Base-by-base conservation (phyloP, 2,888 invertebrate species). In the Andrena trimmerana region DNA sequence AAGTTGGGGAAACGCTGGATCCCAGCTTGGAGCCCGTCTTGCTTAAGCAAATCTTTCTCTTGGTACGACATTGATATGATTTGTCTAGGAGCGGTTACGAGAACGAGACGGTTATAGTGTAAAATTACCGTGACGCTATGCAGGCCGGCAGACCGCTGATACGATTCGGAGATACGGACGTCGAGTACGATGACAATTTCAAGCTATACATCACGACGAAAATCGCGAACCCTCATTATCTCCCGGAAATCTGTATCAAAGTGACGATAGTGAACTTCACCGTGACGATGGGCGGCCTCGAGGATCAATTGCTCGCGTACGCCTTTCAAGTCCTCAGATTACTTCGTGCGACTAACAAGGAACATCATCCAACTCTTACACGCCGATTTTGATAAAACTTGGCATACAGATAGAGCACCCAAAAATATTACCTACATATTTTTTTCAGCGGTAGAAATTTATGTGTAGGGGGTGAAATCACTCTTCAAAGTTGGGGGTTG, bases 221-320 rank as follows among this genome's bases (percentile, higher is more conserved):
- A 94, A 94, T 98, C 74, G 96, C 98, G 0, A 99, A 99, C 95
- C 99, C 99, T 0, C 98, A 98, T 94, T 99, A 98, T 94, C 94
- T 98, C 83, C 99, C 99, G 0, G 98, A 99, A 94, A 96, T 98
- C 82, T 98, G 98, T 91, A 98, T 98, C 80, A 98, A 98, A 95
- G 98, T 98, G 1, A 98, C 98, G 0, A 95, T 99, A 13, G 97
- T 99, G 7, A 99, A 99, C 94, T 99, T 99, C 93, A 97, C 98
- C 71, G 98, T 99, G 50, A 98, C 98, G 0, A 96, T 97, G 0
- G 97, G 97, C 62, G 99, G 99, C 3, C 95, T 99, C 2, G 98
- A 99, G 93, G 99, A 99, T 94, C 99, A 99, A 93, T 94, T 99
- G 54, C 95, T 99, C 57, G 98, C 98, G 98, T 96, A 95, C 65